Conservation (phyloP, 2,888 invertebrate genomes). For the Lobophora halterata region DNA sequence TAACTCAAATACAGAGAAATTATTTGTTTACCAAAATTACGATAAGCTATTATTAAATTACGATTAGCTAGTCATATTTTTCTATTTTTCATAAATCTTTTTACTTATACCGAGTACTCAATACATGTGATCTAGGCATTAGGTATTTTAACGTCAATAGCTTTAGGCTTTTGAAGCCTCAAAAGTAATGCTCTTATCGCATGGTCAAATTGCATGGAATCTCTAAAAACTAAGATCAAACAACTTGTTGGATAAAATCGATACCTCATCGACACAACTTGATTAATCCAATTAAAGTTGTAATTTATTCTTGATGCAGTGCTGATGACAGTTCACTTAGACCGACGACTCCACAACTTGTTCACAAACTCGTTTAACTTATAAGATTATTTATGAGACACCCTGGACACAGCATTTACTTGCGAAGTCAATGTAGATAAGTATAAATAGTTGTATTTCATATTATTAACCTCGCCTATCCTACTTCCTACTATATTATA, state of each 20-base stretch:
- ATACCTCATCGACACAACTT: conserved; percentile 10
- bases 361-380: conserved; percentile 30
- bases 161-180: not conserved
- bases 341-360: conserved; percentile 26
- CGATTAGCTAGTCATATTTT: too few relatives aligned
- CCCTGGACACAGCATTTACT: conserved; percentile 6
- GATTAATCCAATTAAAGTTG: conserved; percentile 34
- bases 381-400: conserved; percentile 21
- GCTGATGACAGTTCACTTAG: conserved; percentile 32
- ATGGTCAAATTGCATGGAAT: not conserved
- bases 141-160: too few relatives aligned
- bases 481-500: too few relatives aligned
- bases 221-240: not conserved
- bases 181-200: not conserved
- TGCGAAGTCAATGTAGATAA: too few relatives aligned
- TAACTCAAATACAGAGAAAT: too few relatives aligned
- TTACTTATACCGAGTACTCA: too few relatives aligned
- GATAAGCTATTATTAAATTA: too few relatives aligned
- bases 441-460: conserved; percentile 2
- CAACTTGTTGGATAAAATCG: conserved; percentile 7
- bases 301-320: conserved; percentile 37
- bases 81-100: too few relatives aligned
- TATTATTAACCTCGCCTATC: too few relatives aligned
- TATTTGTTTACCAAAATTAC: too few relatives aligned
- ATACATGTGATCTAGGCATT: too few relatives aligned